Conservation (phyloP, 2,888 invertebrate genomes). For the Epinotia demarniana region DNA sequence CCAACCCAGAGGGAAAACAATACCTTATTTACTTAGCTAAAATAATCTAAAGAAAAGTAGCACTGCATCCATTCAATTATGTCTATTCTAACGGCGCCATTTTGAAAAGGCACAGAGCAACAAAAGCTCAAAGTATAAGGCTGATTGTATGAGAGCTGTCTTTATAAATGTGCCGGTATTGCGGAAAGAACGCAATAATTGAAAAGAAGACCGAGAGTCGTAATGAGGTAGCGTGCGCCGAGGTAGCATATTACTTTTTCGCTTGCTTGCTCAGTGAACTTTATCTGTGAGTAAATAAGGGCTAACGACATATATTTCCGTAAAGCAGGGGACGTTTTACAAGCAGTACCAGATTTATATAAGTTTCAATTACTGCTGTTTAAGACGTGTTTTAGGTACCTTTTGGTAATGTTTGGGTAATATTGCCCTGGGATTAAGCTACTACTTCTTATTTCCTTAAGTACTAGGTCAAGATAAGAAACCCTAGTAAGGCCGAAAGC, state of each 20-base stretch:
- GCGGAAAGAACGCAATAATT: conserved; percentile 34
- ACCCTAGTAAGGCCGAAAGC: neutral
- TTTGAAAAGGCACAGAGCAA: conserved; percentile 4
- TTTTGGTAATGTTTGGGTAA: no score
- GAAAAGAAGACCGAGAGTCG: conserved; percentile 36
- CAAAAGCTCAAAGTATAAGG: conserved; percentile 28
- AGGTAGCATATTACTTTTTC: conserved; percentile 46
- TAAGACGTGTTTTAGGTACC: conserved; percentile 50
- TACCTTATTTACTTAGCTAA: neutral
- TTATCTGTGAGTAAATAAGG: conserved; percentile 55
- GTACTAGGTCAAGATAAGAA: neutral
- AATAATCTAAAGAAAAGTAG: neutral
- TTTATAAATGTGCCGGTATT: conserved; percentile 31
- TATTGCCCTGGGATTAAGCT: neutral
- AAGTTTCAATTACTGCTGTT: conserved; percentile 62
- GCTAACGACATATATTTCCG: conserved; percentile 48
- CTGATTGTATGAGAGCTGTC: conserved; percentile 28
- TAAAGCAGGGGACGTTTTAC: conserved; percentile 52
- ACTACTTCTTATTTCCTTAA: neutral
- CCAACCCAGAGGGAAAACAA: no score
- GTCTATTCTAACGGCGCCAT: neutral
- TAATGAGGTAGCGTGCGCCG: conserved; percentile 21
- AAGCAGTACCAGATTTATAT: conserved; percentile 63
- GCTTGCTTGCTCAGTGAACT: conserved; percentile 58
- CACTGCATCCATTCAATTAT: neutral